Evolutionary conservation across 2,113 vertebrate genomes (phyloP).

Genomic region (Odocoileus hemionus): DNA sequence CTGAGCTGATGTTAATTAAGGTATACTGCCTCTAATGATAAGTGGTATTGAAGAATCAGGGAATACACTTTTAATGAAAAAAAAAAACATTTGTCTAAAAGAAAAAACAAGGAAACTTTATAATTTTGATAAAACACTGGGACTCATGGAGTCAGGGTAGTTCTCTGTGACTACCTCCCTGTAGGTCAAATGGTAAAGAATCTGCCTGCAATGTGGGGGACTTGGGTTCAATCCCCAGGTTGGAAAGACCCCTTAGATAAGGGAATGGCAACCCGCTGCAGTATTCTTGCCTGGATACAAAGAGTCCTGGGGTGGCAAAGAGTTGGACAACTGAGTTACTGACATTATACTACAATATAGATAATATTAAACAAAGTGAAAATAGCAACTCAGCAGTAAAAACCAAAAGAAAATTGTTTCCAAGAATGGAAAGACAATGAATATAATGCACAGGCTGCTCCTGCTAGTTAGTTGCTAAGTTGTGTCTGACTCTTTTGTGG

Average conservation of each 20-base stretch:
- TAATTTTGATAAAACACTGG: background rate
- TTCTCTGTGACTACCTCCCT: background rate
- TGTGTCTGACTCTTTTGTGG: background rate
- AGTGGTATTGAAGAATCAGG: slow-evolving; percentile 10
- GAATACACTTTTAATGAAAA: slow-evolving; percentile 3
- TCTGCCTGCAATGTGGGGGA: background rate
- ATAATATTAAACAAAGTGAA: background rate
- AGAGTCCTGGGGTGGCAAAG: background rate
- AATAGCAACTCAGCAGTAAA: background rate
- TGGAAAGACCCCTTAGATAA: background rate
- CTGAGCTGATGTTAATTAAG: slow-evolving; percentile 8
- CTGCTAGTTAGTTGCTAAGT: background rate
- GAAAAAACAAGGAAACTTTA: slow-evolving; percentile 14
- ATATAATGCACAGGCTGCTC: background rate
- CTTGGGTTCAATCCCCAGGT: background rate
- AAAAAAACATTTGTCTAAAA: background rate
- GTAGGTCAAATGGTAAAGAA: background rate
- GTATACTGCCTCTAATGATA: slow-evolving; percentile 37
- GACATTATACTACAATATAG: background rate
- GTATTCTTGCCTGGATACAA: background rate
- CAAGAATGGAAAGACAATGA: background rate
- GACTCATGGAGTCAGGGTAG: background rate
- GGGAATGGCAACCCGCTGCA: background rate
- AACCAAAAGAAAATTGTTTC: background rate
- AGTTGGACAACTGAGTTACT: background rate